Evolutionary conservation across 2,888 invertebrate species (phyloP), one percentile per base, ranked within the genome.

Genomic region (Eilema depressum): DNA sequence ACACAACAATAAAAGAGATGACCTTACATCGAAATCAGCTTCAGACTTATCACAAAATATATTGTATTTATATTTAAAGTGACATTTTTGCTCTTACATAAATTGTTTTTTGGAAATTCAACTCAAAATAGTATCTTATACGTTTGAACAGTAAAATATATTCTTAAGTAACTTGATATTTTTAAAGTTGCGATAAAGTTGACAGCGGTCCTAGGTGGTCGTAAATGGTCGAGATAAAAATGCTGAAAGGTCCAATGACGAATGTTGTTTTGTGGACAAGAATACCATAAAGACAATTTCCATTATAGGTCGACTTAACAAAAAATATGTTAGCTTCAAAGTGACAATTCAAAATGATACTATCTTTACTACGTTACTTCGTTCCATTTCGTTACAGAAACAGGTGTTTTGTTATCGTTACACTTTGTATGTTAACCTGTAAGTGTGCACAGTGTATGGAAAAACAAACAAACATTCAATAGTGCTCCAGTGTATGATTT

Each of bases 1-100:
- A 89, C 91, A 90, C 89, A 91, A 94, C 92, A 93, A 94, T 93
- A 90, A 90, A 81, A 75, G 82, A 89, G 89, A 90, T 92, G 93
- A 91, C 93, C 94, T 94, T 93, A 91, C 81, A 81, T 86, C 81
- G 79, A 88, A 87, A 91, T 89, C 88, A 85, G 86, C 89, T 82
- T 87, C 85, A 80, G 20, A 81, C 82, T 83, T 85, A 83, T 81
- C 79, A 74, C 82, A 83, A 74, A 86, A 84, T 83, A 83, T 88
- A 3, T 41, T 85, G 83, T 79, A 85, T 82, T 83, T 84, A 84
- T 76, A 71, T 79, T 81, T 83, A 79, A 80, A 71, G 71, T 68
- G 75, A 79, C 74, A 75, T 75, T 75, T 83, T 74, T 77, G 76
- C 75, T 70, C 77, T 76, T 79, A 78, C 71, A 68, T 79, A 77